phyloP scores from a whole-genome alignment of 2,113 vertebrate species.

The Pao palembangensis region DNA sequence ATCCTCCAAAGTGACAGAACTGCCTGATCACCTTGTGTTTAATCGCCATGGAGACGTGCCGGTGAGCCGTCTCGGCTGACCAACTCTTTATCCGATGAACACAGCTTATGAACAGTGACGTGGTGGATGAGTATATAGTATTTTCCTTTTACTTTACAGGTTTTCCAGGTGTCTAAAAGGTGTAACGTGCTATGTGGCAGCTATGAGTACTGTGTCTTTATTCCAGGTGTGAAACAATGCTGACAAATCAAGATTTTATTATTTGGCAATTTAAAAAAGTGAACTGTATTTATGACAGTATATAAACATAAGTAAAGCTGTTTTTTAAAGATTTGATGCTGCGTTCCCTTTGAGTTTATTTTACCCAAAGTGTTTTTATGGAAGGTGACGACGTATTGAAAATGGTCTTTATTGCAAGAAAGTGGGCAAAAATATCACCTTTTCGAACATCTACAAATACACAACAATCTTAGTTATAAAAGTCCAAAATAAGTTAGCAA shows the following conservation, averaged over 20 bases:
- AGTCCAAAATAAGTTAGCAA: slow-evolving; percentile 93
- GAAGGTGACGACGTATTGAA: slow-evolving; percentile 50
- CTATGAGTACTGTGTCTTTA: slow-evolving; percentile 81
- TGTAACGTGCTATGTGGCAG: slow-evolving; percentile 81
- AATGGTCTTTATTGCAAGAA: slow-evolving; percentile 70
- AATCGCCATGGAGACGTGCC: slow-evolving; percentile 57
- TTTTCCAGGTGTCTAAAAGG: slow-evolving; percentile 75
- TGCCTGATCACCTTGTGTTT: slow-evolving; percentile 36
- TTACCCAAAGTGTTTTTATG: neutral
- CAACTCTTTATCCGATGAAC: slow-evolving; percentile 59
- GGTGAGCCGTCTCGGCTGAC: slow-evolving; percentile 48
- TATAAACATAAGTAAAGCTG: slow-evolving; percentile 75
- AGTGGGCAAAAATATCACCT: slow-evolving; percentile 60
- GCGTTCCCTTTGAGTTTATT: slow-evolving; percentile 41
- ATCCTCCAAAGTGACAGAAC: slow-evolving; percentile 45
- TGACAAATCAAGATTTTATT: slow-evolving; percentile 80
- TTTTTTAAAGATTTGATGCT: slow-evolving; percentile 67
- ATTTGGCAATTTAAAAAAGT: slow-evolving; percentile 75
- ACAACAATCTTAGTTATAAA: slow-evolving; percentile 95
- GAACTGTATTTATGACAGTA: slow-evolving; percentile 75
- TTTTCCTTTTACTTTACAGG: slow-evolving; percentile 53
- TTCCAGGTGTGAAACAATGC: slow-evolving; percentile 80
- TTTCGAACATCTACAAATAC: slow-evolving; percentile 78
- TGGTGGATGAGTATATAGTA: slow-evolving; percentile 65
- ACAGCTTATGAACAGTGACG: slow-evolving; percentile 63